Conservation (phyloP, 2,113 vertebrate species). For the Symphodus melops region DNA sequence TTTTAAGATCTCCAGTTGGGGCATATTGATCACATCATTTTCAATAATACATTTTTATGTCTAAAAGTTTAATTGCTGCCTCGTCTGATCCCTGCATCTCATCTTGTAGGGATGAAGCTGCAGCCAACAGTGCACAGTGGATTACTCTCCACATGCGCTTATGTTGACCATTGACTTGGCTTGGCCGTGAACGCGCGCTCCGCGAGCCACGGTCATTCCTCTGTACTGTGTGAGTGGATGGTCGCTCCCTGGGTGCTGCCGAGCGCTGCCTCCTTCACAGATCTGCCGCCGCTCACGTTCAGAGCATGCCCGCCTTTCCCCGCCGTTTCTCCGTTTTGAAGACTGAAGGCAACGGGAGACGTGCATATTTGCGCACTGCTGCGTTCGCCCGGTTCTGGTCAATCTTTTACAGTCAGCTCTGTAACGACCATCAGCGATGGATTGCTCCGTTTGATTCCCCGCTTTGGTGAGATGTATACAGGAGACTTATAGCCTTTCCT, state of each 20-base stretch:
- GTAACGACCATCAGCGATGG: conserved; percentile 49
- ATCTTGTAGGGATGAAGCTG: conserved; percentile 47
- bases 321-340: conserved; percentile 50
- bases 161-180: conserved; percentile 74
- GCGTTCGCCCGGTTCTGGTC: conserved; percentile 8
- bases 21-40: background rate
- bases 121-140: conserved; percentile 56
- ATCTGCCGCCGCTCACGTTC: conserved; percentile 43
- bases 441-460: conserved; percentile 68
- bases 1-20: no score
- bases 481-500: conserved; percentile 50
- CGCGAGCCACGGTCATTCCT: conserved; percentile 64
- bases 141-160: conserved; percentile 59
- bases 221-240: conserved; percentile 60
- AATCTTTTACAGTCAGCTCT: conserved; percentile 24
- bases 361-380: conserved; percentile 44
- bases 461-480: conserved; percentile 63
- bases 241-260: conserved; percentile 75
- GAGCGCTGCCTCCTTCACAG: conserved; percentile 54
- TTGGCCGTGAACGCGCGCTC: conserved; percentile 76
- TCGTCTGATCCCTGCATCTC: conserved; percentile 38
- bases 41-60: background rate
- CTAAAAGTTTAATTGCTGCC: conserved; percentile 6
- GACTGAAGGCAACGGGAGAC: conserved; percentile 45
- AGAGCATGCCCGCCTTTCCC: conserved; percentile 58